A percentile compares a stretch with the other conserved stretches of the same genome.
Conservation (phyloP, 2,888 invertebrate genomes). For the Agriopis aurantiaria region DNA sequence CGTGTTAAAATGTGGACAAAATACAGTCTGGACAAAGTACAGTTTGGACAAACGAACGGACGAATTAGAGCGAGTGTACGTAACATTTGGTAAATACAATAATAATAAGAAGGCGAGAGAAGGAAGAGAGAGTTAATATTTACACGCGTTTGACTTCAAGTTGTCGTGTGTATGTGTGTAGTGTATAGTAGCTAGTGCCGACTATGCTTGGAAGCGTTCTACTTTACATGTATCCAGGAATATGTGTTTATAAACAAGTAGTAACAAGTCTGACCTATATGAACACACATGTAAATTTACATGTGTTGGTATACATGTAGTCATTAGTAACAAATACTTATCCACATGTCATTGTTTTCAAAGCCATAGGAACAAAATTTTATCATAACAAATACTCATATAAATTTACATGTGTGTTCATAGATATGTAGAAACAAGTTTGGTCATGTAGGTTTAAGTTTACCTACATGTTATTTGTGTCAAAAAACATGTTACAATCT, state of each 20-base stretch:
- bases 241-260: constrained; percentile 11
- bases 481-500: constrained; percentile 20
- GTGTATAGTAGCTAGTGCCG: constrained; percentile 50
- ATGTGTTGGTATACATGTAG: not conserved
- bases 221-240: constrained; percentile 33
- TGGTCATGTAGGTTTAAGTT: not conserved
- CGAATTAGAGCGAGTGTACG: constrained; percentile 49
- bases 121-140: constrained; percentile 61
- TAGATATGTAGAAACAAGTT: not conserved
- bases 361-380: not conserved
- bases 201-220: constrained; percentile 54
- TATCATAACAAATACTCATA: not conserved
- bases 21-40: constrained; percentile 52
- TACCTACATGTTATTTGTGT: constrained; percentile 1
- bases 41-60: constrained; percentile 36
- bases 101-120: constrained; percentile 58
- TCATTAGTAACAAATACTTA: not conserved
- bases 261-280: constrained; percentile 1
- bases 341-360: not conserved
- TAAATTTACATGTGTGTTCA: constrained; percentile 4
- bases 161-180: constrained; percentile 48
- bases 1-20: constrained; percentile 64
- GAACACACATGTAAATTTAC: not conserved
- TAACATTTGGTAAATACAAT: constrained; percentile 54
- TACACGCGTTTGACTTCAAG: constrained; percentile 50